Evolutionary conservation across 2,888 invertebrate species (phyloP).

Genomic region (Sarcophaga variegata): DNA sequence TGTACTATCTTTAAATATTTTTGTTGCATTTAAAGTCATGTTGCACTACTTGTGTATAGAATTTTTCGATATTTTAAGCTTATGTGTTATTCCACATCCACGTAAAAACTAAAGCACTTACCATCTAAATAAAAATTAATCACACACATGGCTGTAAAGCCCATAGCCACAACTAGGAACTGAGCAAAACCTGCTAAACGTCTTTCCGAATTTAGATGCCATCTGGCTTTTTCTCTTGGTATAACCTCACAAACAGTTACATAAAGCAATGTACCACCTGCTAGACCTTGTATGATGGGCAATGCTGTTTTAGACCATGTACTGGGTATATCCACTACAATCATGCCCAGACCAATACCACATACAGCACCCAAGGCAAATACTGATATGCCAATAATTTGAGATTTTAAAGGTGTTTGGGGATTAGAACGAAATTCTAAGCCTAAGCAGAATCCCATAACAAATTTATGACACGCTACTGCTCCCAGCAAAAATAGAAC

Average conservation of each 20-base stretch:
- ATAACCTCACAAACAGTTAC: constrained; percentile 90
- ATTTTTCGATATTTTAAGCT: too few species aligned
- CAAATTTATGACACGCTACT: constrained; percentile 90
- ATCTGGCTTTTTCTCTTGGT: constrained; percentile 88
- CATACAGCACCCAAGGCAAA: constrained; percentile 87
- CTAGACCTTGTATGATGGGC: constrained; percentile 87
- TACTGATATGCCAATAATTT: constrained; percentile 84
- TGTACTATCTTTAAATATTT: too few species aligned
- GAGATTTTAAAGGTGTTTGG: constrained; percentile 77
- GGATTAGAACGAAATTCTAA: constrained; percentile 86
- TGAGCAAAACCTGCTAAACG: constrained; percentile 86
- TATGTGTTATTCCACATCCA: too few species aligned
- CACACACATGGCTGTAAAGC: constrained; percentile 86
- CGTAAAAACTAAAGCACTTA: constrained; percentile 57
- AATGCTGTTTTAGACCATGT: constrained; percentile 82
- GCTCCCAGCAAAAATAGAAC: constrained; percentile 86
- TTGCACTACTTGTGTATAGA: too few species aligned
- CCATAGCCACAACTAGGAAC: constrained; percentile 84
- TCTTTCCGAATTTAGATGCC: constrained; percentile 84
- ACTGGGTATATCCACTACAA: constrained; percentile 83
- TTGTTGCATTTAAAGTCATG: too few species aligned
- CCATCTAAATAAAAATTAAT: constrained; percentile 84
- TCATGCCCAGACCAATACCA: constrained; percentile 87
- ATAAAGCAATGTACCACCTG: constrained; percentile 89
- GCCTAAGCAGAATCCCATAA: constrained; percentile 91